Base-by-base conservation (phyloP, 2,888 invertebrate genomes). In the Conchocele bisecta region DNA sequence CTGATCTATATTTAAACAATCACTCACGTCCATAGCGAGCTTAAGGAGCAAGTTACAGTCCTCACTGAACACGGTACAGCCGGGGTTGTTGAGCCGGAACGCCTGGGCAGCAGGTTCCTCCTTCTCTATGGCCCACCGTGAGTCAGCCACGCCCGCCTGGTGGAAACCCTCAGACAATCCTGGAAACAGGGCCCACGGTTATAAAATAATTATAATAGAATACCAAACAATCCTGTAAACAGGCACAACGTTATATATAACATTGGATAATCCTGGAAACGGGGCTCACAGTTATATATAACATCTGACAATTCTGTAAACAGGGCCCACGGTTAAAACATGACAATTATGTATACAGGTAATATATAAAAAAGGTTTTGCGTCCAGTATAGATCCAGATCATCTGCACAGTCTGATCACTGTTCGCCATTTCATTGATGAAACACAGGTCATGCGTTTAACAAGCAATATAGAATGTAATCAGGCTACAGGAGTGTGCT, bases 121-220 rank as follows among this genome's bases (percentile, higher is more conserved):
- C 81, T 94, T 94, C 89, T 97, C 97, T 44, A 97, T 94, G 2
- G 96, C 96, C 96, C 96, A 97, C 75, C 93, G 91, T 48, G 94
- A 94, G 57, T 94, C 94, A 0, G 94, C 93, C 3, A 95, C 90
- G 0, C 95, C 95, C 5, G 95, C 93, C 71, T 92, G 89, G 69
- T 92, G 91, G 69, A 92, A 90, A 1, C 92, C 92, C 66, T 95
- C 94, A 0, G 96, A 95, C 42, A 96, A 89, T 22, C 96, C 93
- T 93, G 64, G 3, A 60, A 56, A 9, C 44, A 26, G 15, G 37
- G 13, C 15, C 37, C 17, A 24, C 37, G 22, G 37, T 11, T 17
- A 56, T 39, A 17, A 56, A 13, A 44, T 44, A n/a, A 9, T 17
- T 7, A 17, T 26, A n/a, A 37, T 37, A 11, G 15, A 37, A 37